Percentiles rank a stretch among this genome's conserved stretches.
Conservation (phyloP, 2,113 vertebrate genomes). For the Rhadina sibilatrix region DNA sequence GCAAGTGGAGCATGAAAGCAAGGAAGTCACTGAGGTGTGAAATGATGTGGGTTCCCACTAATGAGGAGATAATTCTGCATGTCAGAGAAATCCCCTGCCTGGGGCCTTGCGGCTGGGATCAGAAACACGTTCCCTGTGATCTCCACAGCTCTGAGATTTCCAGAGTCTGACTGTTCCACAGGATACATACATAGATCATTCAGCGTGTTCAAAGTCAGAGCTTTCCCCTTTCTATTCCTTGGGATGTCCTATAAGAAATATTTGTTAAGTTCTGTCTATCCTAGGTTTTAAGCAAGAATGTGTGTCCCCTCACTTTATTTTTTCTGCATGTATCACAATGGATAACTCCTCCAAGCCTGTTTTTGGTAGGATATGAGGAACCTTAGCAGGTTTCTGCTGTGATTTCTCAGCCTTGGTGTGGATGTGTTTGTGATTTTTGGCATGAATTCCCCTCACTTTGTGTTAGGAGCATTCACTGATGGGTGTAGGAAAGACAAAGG, state of each 20-base stretch:
- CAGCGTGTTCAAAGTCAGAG: background rate
- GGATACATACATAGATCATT: background rate
- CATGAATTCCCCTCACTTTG: background rate
- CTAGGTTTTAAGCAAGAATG: background rate
- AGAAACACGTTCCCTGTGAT: background rate
- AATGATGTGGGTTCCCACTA: conserved; percentile 15
- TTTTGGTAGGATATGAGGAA: background rate
- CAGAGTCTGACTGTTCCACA: background rate
- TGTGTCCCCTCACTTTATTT: background rate
- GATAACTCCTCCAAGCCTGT: background rate
- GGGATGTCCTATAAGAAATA: background rate
- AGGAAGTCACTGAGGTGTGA: background rate
- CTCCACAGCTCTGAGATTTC: background rate
- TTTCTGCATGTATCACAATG: background rate
- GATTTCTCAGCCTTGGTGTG: background rate
- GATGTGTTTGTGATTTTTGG: background rate
- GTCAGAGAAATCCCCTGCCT: conserved; percentile 19
- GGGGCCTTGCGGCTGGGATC: background rate
- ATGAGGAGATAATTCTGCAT: conserved; percentile 38
- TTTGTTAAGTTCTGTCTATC: background rate
- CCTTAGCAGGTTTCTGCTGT: background rate
- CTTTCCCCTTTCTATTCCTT: background rate
- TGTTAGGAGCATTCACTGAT: background rate
- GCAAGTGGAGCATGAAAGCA: conserved; percentile 17
- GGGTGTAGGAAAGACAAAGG: background rate